Evolutionary conservation across 37 sponge, comb jelly and placozoan species (phyloP), one percentile per base, ranked within the genome.

Genomic region (Oscarella lobularis): DNA sequence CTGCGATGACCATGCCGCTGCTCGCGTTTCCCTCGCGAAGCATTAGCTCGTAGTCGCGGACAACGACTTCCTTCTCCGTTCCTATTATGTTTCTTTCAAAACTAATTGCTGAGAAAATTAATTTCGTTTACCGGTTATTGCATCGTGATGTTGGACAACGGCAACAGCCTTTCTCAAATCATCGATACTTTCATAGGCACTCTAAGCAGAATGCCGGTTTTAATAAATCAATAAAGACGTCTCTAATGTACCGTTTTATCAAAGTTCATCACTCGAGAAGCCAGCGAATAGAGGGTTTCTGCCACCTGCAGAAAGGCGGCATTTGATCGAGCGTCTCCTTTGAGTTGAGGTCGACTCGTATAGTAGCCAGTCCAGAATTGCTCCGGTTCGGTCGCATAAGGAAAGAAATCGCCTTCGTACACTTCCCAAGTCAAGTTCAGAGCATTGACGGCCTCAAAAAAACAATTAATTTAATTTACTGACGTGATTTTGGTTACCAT

Each of bases 351-450:
- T 20, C 71, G 29, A 68, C 71, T 68, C 4, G 71, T 68, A 35
- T 68, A 68, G 31, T 30, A 68, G 6, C 71, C 71, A 4, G 71
- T 68, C 71, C 71, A 68, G 71, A 34, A 68, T 68, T 5, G 31
- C 71, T 14, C 71, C 29, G 6, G 31, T 4, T 20, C 31, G 6
- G 29, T 30, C 5, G 31, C 71, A 68, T 68, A 68, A 14, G 71
- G 71, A 14, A 68, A 68, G 31, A 68, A 68, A 35, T 68, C 71
- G 33, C 31, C 71, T 68, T 4, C 31, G 31, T 68, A 68, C 6
- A 68, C 71, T 30, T 4, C 29, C 71, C 71, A 68, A 5, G 71
- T 68, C 31, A 68, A 14, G 31, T 20, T 20, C 6, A 68, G 71
- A 68, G 71, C 6, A 20, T 68, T 5, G 6, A 68, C 33, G 33